phyloP scores from a whole-genome alignment of 2,113 vertebrate species.

The Mola mola region DNA sequence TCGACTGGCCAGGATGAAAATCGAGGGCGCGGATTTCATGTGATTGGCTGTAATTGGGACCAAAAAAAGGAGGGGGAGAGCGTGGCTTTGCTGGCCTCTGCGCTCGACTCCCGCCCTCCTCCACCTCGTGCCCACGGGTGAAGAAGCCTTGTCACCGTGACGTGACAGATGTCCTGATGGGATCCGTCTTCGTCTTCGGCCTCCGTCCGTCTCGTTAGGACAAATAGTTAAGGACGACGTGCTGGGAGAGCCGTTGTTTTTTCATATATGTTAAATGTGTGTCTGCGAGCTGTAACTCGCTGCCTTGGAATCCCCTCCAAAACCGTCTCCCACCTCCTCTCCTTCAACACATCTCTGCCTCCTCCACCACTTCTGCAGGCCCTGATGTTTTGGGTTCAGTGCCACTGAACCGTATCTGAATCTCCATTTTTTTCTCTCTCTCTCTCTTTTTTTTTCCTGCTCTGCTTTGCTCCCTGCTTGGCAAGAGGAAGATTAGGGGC shows the following conservation, averaged over 20 bases:
- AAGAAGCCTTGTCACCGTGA: constrained; percentile 87
- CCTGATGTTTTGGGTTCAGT: constrained; percentile 83
- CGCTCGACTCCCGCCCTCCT: constrained; percentile 60
- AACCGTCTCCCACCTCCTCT: constrained; percentile 70
- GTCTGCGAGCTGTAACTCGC: constrained; percentile 61
- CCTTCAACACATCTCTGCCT: constrained; percentile 61
- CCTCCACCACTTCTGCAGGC: constrained; percentile 83
- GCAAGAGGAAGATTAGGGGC: constrained; percentile 86
- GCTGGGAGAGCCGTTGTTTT: constrained; percentile 77
- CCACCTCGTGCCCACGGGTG: constrained; percentile 76
- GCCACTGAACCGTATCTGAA: constrained; percentile 88
- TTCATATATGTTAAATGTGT: constrained; percentile 94
- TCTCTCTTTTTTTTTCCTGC: constrained; percentile 42
- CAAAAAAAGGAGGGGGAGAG: constrained; percentile 58
- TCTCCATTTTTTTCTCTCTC: constrained; percentile 83
- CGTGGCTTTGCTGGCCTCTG: constrained; percentile 78
- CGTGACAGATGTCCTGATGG: constrained; percentile 95
- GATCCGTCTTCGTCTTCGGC: constrained; percentile 88
- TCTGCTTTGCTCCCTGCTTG: constrained; percentile 87
- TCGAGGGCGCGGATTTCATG: constrained; percentile 63
- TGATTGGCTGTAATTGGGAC: constrained; percentile 81
- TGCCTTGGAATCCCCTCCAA: constrained; percentile 78
- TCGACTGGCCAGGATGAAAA: constrained; percentile 60
- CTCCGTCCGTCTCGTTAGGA: constrained; percentile 85
- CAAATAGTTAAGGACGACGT: constrained; percentile 84